Conservation (phyloP, 2,888 invertebrate species). For the Celastrina argiolus region DNA sequence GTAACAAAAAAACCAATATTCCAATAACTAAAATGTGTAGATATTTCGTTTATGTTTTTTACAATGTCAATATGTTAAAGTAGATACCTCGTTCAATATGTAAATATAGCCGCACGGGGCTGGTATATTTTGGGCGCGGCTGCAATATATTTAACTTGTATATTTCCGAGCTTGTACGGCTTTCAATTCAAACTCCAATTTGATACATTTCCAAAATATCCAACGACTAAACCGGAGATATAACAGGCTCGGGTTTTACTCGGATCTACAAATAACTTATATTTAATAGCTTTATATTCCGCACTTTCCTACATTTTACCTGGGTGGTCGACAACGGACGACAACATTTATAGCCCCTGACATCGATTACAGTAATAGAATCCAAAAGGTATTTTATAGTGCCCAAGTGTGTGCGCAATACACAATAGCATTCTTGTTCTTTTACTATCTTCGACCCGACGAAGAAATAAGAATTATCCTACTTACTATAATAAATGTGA, state of each 20-base stretch:
- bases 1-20: no score
- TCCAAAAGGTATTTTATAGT: no score
- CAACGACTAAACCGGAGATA: neutral
- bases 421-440: no score
- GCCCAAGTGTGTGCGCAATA: no score
- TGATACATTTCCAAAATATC: constrained; percentile 8
- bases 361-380: no score
- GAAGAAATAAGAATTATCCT: no score
- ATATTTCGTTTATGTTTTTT: neutral
- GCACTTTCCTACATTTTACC: no score
- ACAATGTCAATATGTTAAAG: neutral
- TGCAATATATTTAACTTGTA: constrained; percentile 9
- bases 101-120: neutral
- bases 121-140: neutral
- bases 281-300: neutral
- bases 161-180: neutral
- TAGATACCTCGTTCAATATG: neutral
- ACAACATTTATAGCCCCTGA: no score
- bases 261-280: neutral
- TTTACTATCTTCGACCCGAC: no score
- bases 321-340: no score
- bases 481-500: no score
- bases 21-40: neutral
- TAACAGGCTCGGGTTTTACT: neutral
- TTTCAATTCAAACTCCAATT: constrained; percentile 1